These are phyloP conservation scores for Riptortus pedestris DNA, from an alignment of 1,140 invertebrate species.

Conservation along the genomic window DNA sequence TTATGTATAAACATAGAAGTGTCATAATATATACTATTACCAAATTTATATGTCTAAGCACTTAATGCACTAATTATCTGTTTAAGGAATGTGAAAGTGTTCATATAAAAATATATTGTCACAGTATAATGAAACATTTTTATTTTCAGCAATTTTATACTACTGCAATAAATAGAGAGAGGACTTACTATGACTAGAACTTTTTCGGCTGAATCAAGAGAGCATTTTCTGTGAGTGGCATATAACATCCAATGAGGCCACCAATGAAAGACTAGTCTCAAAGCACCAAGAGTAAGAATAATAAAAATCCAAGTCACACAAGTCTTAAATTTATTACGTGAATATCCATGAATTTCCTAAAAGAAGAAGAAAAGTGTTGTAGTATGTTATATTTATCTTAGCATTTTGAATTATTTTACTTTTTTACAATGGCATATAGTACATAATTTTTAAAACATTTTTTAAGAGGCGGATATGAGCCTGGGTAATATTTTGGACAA, in stretches of 20 bases:
- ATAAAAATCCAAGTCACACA: slow-evolving; percentile 49
- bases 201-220: slow-evolving; percentile 46
- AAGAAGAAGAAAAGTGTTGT: slow-evolving; percentile 31
- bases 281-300: slow-evolving; percentile 45
- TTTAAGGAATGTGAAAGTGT: no score
- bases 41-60: no score
- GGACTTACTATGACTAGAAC: slow-evolving; percentile 48
- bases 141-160: no score
- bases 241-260: slow-evolving; percentile 50
- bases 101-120: no score
- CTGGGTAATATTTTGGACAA: no score
- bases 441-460: background rate
- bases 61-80: no score
- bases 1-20: no score
- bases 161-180: no score
- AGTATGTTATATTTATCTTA: background rate
- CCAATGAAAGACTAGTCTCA: slow-evolving; percentile 58
- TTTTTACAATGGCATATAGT: background rate
- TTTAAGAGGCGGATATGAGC: no score
- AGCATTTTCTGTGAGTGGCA: slow-evolving; percentile 46
- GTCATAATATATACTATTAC: no score
- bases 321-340: slow-evolving; percentile 38
- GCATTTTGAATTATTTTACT: background rate
- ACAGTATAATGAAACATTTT: no score
- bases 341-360: slow-evolving; percentile 49